These are phyloP conservation scores for Ophthalmolycus amberensis DNA, from an alignment of 2,113 vertebrate genomes.

Conservation along the genomic window DNA sequence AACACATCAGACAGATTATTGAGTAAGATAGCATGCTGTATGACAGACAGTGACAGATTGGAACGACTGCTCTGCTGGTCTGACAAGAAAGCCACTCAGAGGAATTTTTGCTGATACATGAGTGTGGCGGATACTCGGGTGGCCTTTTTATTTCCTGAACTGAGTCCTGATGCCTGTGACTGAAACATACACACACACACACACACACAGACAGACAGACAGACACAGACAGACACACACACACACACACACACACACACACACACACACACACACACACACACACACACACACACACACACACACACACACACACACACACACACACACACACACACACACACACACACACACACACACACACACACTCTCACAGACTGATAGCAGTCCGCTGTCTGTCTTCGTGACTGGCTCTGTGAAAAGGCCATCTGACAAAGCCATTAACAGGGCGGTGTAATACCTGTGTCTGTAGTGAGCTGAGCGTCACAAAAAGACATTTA, in stretches of 20 bases:
- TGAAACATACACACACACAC: slow-evolving; percentile 55
- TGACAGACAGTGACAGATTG: slow-evolving; percentile 49
- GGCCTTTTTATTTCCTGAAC: slow-evolving; percentile 73
- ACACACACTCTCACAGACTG: slow-evolving; percentile 47
- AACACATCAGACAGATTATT: slow-evolving; percentile 27
- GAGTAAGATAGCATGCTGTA: slow-evolving; percentile 1
- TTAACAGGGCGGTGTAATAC: slow-evolving; percentile 80
- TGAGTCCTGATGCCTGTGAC: slow-evolving; percentile 56
- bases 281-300: neutral
- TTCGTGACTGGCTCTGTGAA: slow-evolving; percentile 75
- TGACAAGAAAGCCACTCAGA: slow-evolving; percentile 47
- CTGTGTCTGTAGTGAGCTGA: slow-evolving; percentile 70
- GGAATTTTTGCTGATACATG: slow-evolving; percentile 61
- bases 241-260: slow-evolving; percentile 25
- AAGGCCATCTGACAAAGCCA: slow-evolving; percentile 83
- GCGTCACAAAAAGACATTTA: slow-evolving; percentile 76
- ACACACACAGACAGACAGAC: too few relatives aligned
- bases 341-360: slow-evolving; percentile 21
- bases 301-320: too few relatives aligned
- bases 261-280: slow-evolving; percentile 27
- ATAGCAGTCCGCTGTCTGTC: slow-evolving; percentile 70
- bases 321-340: slow-evolving; percentile 10
- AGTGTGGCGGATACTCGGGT: slow-evolving; percentile 53
- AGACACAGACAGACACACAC: too few relatives aligned
- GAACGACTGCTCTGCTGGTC: slow-evolving; percentile 37